Percentiles rank a stretch among this genome's conserved stretches.
Conservation (phyloP, 2,113 vertebrate species). For the Cercopithecus mona region DNA sequence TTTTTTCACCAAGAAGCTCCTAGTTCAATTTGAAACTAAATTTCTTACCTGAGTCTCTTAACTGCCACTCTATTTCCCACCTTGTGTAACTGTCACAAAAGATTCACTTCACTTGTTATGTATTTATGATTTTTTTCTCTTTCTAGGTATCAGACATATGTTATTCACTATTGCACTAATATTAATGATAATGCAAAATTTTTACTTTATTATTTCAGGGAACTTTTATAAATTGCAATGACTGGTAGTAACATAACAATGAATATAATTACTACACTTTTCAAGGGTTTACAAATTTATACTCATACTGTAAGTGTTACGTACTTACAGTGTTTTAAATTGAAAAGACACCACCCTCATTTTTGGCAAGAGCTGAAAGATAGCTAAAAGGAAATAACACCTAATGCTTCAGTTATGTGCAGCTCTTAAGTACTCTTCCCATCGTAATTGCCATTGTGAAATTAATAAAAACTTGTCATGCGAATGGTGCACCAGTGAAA, state of each 20-base stretch:
- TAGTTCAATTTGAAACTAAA: neutral
- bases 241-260: neutral
- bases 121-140: neutral
- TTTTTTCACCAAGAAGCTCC: neutral
- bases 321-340: neutral
- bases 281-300: slow-evolving; percentile 49
- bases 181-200: neutral
- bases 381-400: neutral
- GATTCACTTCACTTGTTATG: neutral
- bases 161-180: neutral
- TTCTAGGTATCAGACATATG: neutral
- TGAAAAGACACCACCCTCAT: neutral
- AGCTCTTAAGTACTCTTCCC: slow-evolving; percentile 28
- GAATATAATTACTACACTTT: neutral
- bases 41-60: neutral
- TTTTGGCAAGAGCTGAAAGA: neutral
- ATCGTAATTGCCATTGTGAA: neutral
- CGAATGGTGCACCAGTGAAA: slow-evolving; percentile 26
- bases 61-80: neutral
- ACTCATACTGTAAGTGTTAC: neutral
- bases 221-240: neutral
- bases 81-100: neutral
- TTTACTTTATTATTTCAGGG: neutral
- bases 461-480: slow-evolving; percentile 50
- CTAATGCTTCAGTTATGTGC: neutral